phyloP scores from a whole-genome alignment of 2,797 vertebrate species.

The Acrocephalus scirpaceus region DNA sequence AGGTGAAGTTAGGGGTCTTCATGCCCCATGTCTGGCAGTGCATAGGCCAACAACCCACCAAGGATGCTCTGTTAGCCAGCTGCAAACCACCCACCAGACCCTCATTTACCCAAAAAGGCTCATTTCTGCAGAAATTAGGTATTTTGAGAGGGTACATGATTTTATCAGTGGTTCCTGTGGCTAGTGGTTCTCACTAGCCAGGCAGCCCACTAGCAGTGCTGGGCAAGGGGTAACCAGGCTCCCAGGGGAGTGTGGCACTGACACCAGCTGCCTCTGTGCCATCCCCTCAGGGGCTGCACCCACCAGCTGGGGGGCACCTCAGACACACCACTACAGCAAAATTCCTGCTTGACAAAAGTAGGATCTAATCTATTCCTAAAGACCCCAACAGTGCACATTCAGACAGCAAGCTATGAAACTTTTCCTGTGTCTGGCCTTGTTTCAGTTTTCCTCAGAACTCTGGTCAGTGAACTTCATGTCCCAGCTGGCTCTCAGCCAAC shows the following conservation, averaged over 20 bases:
- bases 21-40: neutral
- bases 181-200: neutral
- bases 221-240: no score
- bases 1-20: slow-evolving; percentile 55
- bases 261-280: neutral
- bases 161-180: neutral
- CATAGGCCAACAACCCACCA: neutral
- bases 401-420: neutral
- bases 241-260: rapidly evolving
- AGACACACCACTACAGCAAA: neutral
- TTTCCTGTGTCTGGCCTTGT: neutral
- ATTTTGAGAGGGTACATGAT: neutral
- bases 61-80: neutral
- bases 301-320: slow-evolving; percentile 75
- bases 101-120: neutral
- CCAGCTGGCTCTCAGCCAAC: neutral
- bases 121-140: neutral
- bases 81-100: neutral
- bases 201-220: neutral
- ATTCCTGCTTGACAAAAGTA: neutral
- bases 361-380: neutral
- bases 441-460: neutral
- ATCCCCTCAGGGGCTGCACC: slow-evolving; percentile 64
- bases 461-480: neutral
- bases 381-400: rapidly evolving